These are phyloP conservation scores for Phalloptychus januarius DNA, from an alignment of 2,797 vertebrate genomes.

Conservation along the genomic window DNA sequence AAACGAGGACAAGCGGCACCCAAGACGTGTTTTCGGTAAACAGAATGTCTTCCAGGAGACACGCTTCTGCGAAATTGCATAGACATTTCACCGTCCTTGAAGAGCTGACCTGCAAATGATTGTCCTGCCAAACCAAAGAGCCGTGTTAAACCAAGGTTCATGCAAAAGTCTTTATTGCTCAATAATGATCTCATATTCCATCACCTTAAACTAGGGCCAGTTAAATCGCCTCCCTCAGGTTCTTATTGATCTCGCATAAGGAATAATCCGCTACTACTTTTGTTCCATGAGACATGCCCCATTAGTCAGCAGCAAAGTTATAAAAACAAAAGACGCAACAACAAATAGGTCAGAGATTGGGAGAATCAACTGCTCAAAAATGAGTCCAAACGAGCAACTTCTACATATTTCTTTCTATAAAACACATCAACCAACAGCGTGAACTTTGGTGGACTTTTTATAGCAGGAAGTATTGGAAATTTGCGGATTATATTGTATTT, in stretches of 20 bases:
- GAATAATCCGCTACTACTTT: background rate
- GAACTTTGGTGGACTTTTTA: background rate
- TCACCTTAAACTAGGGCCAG: conserved; percentile 2
- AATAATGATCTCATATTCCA: conserved; percentile 50
- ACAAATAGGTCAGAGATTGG: background rate
- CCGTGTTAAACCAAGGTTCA: background rate
- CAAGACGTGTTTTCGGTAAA: conserved; percentile 65
- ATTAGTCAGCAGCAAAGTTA: background rate
- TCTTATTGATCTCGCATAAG: background rate
- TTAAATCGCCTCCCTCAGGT: conserved; percentile 35
- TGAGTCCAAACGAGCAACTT: background rate
- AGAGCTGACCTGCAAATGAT: background rate
- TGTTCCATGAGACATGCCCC: background rate
- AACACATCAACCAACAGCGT: background rate
- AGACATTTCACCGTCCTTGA: conserved; percentile 13
- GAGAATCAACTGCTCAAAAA: background rate
- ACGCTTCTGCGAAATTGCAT: background rate
- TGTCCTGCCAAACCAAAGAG: background rate
- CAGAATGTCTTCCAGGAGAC: conserved; percentile 17
- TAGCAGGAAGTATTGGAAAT: background rate
- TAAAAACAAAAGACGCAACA: background rate
- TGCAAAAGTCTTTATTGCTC: background rate
- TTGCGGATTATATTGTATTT: background rate
- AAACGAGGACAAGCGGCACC: conserved; percentile 26
- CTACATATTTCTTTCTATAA: background rate